Base-by-base conservation (phyloP, 2,113 vertebrate species). In the Podilymbus podiceps region DNA sequence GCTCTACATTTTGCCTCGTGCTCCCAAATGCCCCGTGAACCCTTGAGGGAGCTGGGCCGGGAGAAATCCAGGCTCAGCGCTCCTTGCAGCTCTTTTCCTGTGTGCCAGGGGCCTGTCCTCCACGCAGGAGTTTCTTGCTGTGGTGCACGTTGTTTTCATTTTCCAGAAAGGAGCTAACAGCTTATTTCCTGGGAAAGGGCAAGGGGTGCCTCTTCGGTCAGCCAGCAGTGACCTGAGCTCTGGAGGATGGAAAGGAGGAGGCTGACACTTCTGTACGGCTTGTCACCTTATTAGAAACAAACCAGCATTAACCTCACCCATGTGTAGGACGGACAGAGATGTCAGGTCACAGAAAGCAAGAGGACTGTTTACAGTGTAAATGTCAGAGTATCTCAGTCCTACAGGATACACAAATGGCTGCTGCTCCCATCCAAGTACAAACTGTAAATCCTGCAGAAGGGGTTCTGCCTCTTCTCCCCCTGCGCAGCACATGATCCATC, bases 401-500 rank as follows among this genome's bases (percentile, higher is more conserved):
- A 22, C 77, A 47, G 79, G 72, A 5, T 21, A 2, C 75, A 81
- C 82, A 71, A 59, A 53, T 6, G 6, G 69, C 71, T 62, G 71
- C 53, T 62, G 81, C 67, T 77, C 55, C 79, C 28, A 20, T 6
- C 38, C 58, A 50, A 25, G n/a, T 42, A 66, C 58, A 42, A 68
- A 31, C 53, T 19, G 42, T 6, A 62, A 91, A 3, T 27, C 38
- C 82, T 63, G 35, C 63, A 58, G 13, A 28, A 78, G 21, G 38
- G 38, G 4, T 9, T 77, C 50, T 88, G 46, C 73, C 11, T 28
- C 62, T 55, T 58, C 62, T 66, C 22, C 52, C 73, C 35, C 58
- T 2, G 6, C 5, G 25, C 42, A 5, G 0, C 9, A 0, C 4
- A 3, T 5, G 8, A 58, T n/a, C 55, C 50, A 12, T 12, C 69